Conservation (phyloP, 1,140 invertebrate species). For the Panagrolaimus sp. region DNA sequence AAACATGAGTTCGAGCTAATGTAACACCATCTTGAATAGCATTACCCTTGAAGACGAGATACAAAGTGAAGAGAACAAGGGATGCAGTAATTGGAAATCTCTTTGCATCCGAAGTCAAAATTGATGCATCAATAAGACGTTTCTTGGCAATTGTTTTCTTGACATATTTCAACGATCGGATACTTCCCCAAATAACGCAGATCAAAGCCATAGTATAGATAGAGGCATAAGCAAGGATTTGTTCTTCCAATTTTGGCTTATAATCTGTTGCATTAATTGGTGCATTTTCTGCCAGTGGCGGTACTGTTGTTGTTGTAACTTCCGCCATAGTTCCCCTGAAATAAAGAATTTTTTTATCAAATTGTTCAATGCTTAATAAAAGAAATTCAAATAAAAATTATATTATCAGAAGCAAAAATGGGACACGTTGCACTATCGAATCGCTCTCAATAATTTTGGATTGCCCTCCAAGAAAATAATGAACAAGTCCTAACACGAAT, state of each 20-base stretch:
- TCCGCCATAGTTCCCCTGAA: slow-evolving; percentile 6
- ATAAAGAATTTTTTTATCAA: neutral
- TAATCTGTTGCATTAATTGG: neutral
- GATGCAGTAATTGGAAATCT: slow-evolving; percentile 45
- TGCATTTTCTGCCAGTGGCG: neutral
- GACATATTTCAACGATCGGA: slow-evolving; percentile 45
- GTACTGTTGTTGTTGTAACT: neutral
- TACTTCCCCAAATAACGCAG: slow-evolving; percentile 47
- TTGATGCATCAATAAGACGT: slow-evolving; percentile 45
- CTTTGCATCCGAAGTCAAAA: slow-evolving; percentile 34
- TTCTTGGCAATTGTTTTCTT: slow-evolving; percentile 32
- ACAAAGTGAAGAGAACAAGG: slow-evolving; percentile 47
- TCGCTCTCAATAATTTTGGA: neutral
- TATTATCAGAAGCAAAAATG: slow-evolving; percentile 4
- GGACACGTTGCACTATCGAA: slow-evolving; percentile 14
- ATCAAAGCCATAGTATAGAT: slow-evolving; percentile 48
- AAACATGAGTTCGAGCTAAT: slow-evolving; percentile 21
- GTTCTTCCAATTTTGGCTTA: slow-evolving; percentile 9
- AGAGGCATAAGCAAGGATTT: slow-evolving; percentile 46
- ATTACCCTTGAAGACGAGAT: slow-evolving; percentile 47
- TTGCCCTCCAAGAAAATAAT: neutral
- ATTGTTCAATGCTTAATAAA: neutral
- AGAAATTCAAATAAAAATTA: slow-evolving; percentile 1
- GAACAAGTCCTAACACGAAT: slow-evolving; percentile 9
- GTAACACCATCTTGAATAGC: slow-evolving; percentile 21